Percentiles rank a stretch among this genome's conserved stretches.
These are phyloP conservation scores for Myiozetetes cayanensis DNA, from an alignment of 2,113 vertebrate species.

Conservation along the genomic window DNA sequence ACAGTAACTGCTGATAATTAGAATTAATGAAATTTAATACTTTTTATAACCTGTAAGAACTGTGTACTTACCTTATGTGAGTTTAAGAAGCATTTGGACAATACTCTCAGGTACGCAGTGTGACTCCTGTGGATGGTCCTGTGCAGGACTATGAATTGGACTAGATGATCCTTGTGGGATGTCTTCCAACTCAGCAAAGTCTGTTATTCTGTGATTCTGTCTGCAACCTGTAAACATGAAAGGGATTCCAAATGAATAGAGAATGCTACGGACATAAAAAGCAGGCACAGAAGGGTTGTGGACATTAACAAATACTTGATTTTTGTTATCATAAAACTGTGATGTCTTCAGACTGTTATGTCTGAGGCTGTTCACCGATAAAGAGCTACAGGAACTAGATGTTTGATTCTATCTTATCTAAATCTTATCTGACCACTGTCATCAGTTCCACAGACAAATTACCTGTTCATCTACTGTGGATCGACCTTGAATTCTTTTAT, in stretches of 20 bases:
- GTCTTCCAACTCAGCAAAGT: neutral
- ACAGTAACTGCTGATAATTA: neutral
- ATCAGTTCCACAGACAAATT: neutral
- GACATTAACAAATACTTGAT: neutral
- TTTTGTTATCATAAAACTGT: neutral
- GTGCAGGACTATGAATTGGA: neutral
- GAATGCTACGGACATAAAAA: neutral
- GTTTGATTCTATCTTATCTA: neutral
- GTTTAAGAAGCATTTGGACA: neutral
- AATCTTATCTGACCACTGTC: neutral
- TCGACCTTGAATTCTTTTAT: neutral
- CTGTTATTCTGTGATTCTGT: neutral
- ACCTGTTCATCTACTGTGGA: neutral
- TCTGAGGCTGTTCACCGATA: neutral
- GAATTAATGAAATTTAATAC: neutral
- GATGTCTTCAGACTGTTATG: neutral
- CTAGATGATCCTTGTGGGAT: neutral
- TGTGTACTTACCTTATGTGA: neutral
- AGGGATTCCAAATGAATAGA: neutral
- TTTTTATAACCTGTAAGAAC: neutral
- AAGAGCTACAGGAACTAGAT: neutral
- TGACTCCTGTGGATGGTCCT: neutral
- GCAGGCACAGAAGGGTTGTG: fast-evolving
- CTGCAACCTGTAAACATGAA: neutral
- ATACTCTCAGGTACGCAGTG: too few species aligned